Evolutionary conservation across 2,113 vertebrate species (phyloP), one percentile per base, ranked within the genome.

Genomic region (Synodontis membranacea): DNA sequence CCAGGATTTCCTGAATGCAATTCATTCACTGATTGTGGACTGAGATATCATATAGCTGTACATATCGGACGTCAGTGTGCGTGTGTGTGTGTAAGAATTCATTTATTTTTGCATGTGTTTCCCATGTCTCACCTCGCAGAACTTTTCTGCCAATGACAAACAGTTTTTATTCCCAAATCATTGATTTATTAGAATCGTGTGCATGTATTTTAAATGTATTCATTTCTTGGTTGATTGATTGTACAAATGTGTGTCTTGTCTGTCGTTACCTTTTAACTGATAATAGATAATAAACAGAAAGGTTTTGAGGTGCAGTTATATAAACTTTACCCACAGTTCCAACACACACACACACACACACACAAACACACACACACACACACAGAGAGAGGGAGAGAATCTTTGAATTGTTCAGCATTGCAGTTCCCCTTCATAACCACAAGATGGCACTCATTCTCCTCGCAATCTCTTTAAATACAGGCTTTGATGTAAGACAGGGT

Each of bases 321-420:
- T 76, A 31, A n/a, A 78, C 12, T 79, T 54, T 7, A 70, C 39
- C 7, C 19, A 42, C 8, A 42, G 23, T 70, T 70, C 8, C 25
- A 42, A 44, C 42, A 46, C 11, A 44, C 72, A 74, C 8, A 42
- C 37, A 72, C 3, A 74, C 15, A 68, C 12, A 68, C 19, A 39
- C 0, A 72, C 5, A 42, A 21, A 74, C 8, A 42, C 37, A 72
- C 3, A 74, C 15, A 68, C 12, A 68, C 19, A 39, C 0, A 72
- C 5, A 42, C 21, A 89, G 84, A 84, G 88, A 85, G 17, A 31
- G 37, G 46, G 82, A 83, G 50, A 83, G 62, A 64, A 44, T 28
- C 1, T 48, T 19, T 79, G 9, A 11, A 31, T 79, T 54, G 17
- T 50, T 34, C 6, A 34, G 75, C 46, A 3, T 79, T 79, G 76